phyloP scores from a whole-genome alignment of 1,140 invertebrate genomes.

The Zophobas atratus region DNA sequence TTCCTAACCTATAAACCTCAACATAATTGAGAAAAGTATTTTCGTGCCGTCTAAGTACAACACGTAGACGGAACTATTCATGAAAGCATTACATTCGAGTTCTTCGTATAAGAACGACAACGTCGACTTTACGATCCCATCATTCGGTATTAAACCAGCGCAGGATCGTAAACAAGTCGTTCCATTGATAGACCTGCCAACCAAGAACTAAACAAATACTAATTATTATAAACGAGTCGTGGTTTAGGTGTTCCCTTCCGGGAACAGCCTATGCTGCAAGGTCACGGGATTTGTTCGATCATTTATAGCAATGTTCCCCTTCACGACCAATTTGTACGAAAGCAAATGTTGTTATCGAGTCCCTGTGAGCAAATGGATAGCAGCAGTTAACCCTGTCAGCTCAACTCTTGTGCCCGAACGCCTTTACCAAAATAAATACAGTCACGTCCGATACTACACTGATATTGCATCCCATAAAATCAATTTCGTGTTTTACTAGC shows the following conservation, averaged over 20 bases:
- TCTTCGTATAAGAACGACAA: background rate
- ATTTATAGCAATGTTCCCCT: constrained; percentile 46
- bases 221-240: constrained; percentile 1
- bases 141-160: background rate
- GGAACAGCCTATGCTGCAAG: background rate
- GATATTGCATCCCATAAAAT: constrained; percentile 46
- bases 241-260: background rate
- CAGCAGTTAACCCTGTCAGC: constrained; percentile 58
- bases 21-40: too few relatives aligned
- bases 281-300: constrained; percentile 43
- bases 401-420: constrained; percentile 55
- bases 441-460: constrained; percentile 50
- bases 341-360: constrained; percentile 57
- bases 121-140: constrained; percentile 3
- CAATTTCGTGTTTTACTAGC: constrained; percentile 27
- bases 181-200: background rate
- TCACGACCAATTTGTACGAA: constrained; percentile 56
- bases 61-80: background rate
- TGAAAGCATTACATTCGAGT: background rate
- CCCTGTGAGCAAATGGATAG: constrained; percentile 55
- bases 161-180: background rate
- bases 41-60: too few relatives aligned
- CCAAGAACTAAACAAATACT: background rate
- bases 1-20: too few relatives aligned
- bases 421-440: constrained; percentile 56